phyloP scores from a whole-genome alignment of 2,113 vertebrate species.

The Psophia crepitans region DNA sequence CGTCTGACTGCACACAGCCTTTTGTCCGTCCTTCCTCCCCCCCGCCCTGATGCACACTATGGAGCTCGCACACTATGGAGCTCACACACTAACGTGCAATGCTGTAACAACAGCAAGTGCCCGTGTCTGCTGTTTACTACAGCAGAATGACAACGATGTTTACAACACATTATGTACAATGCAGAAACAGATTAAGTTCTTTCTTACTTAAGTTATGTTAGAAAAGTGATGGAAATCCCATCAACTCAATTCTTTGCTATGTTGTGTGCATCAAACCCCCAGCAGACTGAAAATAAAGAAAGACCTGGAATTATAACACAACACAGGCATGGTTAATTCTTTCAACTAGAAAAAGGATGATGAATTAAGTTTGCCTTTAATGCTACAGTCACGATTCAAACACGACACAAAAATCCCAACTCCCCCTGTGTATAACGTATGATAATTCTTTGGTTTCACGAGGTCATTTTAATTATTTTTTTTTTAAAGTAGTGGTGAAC shows the following conservation, averaged over 20 bases:
- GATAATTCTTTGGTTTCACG: background rate
- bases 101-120: background rate
- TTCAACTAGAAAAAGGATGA: background rate
- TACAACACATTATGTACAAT: background rate
- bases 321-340: background rate
- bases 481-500: background rate
- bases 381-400: background rate
- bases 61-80: background rate
- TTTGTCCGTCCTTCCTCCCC: background rate
- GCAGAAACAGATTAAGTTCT: background rate
- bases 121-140: background rate
- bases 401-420: background rate
- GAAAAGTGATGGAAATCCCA: background rate
- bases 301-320: background rate
- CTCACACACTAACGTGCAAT: accelerated
- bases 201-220: background rate
- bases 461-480: background rate
- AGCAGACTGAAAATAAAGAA: background rate
- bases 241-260: background rate
- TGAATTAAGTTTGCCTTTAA: background rate
- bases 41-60: accelerated
- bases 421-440: background rate
- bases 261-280: background rate
- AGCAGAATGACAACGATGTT: background rate
- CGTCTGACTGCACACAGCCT: background rate